These are phyloP conservation scores for Okamejei kenojei DNA, from an alignment of 2,797 vertebrate species.

Conservation along the genomic window DNA sequence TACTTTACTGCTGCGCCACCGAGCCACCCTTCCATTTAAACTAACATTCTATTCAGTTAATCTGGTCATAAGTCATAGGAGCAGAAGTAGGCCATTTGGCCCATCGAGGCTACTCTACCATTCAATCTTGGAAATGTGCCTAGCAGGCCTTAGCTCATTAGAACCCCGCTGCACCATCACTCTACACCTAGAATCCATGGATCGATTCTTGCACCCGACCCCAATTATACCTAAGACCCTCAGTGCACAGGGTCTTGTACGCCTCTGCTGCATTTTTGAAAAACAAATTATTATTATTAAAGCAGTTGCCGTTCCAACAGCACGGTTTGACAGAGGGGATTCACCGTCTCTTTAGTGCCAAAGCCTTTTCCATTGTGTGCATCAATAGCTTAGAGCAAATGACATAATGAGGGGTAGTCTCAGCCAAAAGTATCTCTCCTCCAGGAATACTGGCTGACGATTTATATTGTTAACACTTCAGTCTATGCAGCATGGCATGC, in stretches of 20 bases:
- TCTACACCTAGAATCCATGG: neutral
- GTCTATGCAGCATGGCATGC: neutral
- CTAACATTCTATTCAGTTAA: too few species aligned
- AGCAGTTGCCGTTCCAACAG: neutral
- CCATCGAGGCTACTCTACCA: too few species aligned
- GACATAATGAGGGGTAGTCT: neutral
- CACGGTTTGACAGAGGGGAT: neutral
- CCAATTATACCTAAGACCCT: neutral
- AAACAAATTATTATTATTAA: neutral
- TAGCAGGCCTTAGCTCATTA: neutral
- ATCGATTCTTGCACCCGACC: neutral
- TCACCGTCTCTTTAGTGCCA: neutral
- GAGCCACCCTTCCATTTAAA: too few species aligned
- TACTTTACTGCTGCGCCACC: too few species aligned
- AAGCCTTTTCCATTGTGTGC: neutral
- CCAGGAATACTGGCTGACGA: neutral
- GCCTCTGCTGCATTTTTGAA: neutral
- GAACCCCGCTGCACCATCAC: neutral
- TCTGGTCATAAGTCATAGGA: too few species aligned
- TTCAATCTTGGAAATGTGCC: neutral
- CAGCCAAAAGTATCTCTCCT: neutral
- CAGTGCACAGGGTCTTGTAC: neutral
- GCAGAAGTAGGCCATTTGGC: too few species aligned
- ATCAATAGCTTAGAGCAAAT: conserved; percentile 13
- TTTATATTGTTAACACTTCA: neutral